phyloP scores from a whole-genome alignment of 2,888 invertebrate genomes.

The Ramazzottius varieornatus region DNA sequence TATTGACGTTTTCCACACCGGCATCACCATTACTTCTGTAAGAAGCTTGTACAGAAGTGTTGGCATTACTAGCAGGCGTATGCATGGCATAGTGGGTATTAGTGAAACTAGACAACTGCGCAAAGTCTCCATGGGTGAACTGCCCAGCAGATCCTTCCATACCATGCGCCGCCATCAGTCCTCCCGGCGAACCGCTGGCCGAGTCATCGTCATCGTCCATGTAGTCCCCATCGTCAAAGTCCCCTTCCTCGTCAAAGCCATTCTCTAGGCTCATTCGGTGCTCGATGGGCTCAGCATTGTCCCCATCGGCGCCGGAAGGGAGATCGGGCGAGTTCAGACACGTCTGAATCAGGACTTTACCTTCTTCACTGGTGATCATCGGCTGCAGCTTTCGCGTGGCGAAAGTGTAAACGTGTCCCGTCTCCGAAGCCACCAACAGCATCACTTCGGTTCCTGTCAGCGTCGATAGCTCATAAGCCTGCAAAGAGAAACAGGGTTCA shows the following conservation, averaged over 20 bases:
- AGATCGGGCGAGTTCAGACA: conserved; percentile 92
- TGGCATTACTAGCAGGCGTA: too few relatives aligned
- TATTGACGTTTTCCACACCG: too few relatives aligned
- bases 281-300: neutral
- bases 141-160: too few relatives aligned
- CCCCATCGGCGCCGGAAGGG: conserved; percentile 10
- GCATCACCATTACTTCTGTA: too few relatives aligned
- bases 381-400: conserved; percentile 93
- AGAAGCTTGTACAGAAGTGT: too few relatives aligned
- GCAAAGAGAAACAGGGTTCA: conserved; percentile 27
- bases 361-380: conserved; percentile 79
- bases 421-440: conserved; percentile 92
- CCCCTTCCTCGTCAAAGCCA: neutral
- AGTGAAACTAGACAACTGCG: too few relatives aligned
- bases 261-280: neutral
- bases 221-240: neutral
- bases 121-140: too few relatives aligned
- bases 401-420: conserved; percentile 98
- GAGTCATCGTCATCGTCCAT: neutral
- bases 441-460: conserved; percentile 98
- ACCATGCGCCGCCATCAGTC: too few relatives aligned
- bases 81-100: too few relatives aligned
- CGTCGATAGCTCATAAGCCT: conserved; percentile 97
- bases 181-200: neutral
- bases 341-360: conserved; percentile 90